phyloP scores from a whole-genome alignment of 2,888 invertebrate genomes.

The Eudemis profundana region DNA sequence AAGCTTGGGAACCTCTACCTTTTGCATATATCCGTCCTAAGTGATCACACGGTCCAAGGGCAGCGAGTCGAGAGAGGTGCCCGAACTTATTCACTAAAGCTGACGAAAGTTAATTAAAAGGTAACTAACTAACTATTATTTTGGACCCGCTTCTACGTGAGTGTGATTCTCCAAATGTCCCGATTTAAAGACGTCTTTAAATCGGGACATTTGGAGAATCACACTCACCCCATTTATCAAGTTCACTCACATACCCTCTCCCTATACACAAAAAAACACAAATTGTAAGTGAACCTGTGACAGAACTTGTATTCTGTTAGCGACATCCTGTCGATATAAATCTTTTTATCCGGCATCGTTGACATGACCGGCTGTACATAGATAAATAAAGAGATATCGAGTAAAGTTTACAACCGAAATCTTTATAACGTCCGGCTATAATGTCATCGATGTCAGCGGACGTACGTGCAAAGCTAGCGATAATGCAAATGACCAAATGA shows the following conservation, averaged over 20 bases:
- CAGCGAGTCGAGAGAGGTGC: no score
- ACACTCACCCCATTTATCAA: not conserved
- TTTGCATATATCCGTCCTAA: no score
- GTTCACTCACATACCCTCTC: not conserved
- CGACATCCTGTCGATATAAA: slow-evolving; percentile 38
- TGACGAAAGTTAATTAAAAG: no score
- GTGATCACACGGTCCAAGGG: no score
- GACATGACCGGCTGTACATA: slow-evolving; percentile 27
- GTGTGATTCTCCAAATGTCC: no score
- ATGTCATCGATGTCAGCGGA: slow-evolving; percentile 70
- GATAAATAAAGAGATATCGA: slow-evolving; percentile 33
- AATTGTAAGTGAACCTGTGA: slow-evolving; percentile 6
- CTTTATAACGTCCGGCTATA: slow-evolving; percentile 73
- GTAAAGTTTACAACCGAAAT: slow-evolving; percentile 60
- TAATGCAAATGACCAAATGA: slow-evolving; percentile 71
- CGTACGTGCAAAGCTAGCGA: slow-evolving; percentile 73
- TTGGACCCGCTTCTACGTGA: no score
- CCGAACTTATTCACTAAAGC: no score
- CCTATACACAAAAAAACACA: not conserved
- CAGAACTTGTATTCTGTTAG: slow-evolving; percentile 29
- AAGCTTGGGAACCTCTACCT: no score
- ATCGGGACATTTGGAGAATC: not conserved
- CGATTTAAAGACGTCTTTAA: no score
- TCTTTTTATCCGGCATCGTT: slow-evolving; percentile 30
- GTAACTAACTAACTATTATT: no score